Conservation (phyloP, 2,113 vertebrate genomes). For the Brienomyrus brachyistius region DNA sequence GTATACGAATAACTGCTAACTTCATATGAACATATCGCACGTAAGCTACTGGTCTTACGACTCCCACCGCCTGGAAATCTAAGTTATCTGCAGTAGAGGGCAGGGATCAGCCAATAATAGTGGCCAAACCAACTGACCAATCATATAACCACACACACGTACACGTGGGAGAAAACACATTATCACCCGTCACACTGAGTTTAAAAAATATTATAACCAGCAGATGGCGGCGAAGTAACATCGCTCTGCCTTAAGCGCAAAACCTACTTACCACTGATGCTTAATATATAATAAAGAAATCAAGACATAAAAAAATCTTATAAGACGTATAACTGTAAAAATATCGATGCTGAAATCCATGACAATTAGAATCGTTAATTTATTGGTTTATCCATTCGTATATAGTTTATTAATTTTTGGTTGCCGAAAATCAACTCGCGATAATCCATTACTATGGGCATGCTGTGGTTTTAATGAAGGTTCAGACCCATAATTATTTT, state of each 20-base stretch:
- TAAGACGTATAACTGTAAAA: not conserved
- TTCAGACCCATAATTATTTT: not conserved
- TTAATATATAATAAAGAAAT: not conserved
- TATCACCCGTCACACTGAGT: not conserved
- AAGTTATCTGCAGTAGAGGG: not conserved
- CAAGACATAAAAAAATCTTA: not conserved
- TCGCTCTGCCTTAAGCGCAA: not conserved
- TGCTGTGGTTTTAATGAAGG: not conserved
- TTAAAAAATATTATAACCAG: not conserved
- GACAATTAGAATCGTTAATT: not conserved
- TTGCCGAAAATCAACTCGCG: not conserved
- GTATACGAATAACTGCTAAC: not conserved
- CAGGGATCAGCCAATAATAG: not conserved
- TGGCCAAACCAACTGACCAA: not conserved
- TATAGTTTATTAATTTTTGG: not conserved
- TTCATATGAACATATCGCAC: not conserved
- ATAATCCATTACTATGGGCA: not conserved
- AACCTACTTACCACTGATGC: not conserved
- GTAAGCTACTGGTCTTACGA: not conserved
- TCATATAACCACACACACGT: not conserved
- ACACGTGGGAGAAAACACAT: not conserved
- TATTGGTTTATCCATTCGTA: not conserved
- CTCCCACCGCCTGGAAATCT: not conserved
- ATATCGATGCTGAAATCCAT: not conserved
- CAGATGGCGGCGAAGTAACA: not conserved